Evolutionary conservation across 2,797 vertebrate species (phyloP).

Genomic region (Leptodactylus fallax): DNA sequence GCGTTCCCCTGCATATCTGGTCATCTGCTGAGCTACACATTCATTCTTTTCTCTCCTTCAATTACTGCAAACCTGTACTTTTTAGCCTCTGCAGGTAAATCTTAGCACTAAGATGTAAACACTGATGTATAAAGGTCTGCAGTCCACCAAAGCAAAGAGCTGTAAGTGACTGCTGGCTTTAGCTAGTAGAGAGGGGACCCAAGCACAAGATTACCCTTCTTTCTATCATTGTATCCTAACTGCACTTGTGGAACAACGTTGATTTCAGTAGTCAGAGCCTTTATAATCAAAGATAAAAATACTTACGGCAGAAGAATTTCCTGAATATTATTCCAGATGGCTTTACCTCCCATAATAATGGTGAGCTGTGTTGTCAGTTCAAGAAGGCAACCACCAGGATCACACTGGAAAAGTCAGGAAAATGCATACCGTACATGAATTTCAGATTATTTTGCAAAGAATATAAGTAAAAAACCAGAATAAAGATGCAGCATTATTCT

Average conservation of each 20-base stretch:
- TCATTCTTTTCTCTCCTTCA: no score
- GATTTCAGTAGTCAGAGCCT: no score
- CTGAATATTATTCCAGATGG: constrained; percentile 96
- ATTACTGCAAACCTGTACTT: no score
- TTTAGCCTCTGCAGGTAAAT: no score
- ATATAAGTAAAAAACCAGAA: background rate
- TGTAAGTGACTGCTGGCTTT: background rate
- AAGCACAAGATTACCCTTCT: background rate
- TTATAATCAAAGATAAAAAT: background rate
- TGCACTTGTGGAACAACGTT: background rate
- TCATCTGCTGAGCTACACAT: no score
- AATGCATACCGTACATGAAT: background rate
- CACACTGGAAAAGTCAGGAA: constrained; percentile 80
- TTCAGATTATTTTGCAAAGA: background rate
- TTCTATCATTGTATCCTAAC: background rate
- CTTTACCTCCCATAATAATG: constrained; percentile 94
- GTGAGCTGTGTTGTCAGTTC: constrained; percentile 92
- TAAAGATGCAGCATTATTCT: no score
- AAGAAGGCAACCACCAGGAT: constrained; percentile 91
- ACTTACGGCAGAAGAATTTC: constrained; percentile 93
- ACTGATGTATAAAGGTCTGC: background rate
- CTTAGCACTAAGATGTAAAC: no score
- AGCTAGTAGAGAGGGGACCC: background rate
- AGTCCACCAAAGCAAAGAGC: background rate
- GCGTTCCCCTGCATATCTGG: no score